These are phyloP conservation scores for Chelonia mydas DNA, from an alignment of 2,797 vertebrate genomes.

Conservation along the genomic window DNA sequence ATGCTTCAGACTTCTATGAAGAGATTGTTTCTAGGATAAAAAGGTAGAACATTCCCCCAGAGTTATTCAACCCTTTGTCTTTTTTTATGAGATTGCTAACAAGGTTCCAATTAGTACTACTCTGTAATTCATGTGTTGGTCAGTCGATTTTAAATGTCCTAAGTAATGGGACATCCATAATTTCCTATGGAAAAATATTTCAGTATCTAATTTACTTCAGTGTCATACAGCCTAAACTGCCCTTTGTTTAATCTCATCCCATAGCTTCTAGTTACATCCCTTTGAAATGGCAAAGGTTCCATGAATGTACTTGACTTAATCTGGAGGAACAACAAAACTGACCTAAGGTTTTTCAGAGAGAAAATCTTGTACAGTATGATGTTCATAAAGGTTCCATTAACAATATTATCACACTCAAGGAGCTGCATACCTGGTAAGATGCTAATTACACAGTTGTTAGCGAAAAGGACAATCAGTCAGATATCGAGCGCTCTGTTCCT, in stretches of 20 bases:
- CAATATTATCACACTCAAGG: background rate
- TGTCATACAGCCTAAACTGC: background rate
- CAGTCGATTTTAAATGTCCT: background rate
- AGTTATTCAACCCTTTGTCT: too few species aligned
- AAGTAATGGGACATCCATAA: background rate
- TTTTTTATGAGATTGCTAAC: too few species aligned
- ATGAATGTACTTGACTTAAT: background rate
- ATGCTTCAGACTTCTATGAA: too few species aligned
- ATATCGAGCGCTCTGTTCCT: background rate
- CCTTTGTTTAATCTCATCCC: background rate
- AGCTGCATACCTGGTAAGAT: fast-evolving
- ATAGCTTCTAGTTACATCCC: background rate
- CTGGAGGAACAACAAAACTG: background rate
- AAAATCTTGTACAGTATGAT: background rate
- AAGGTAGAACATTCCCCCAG: too few species aligned
- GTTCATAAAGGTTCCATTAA: background rate
- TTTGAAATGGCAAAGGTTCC: background rate
- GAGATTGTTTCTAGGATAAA: too few species aligned
- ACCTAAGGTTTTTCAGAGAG: background rate
- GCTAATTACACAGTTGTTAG: background rate
- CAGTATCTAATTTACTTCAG: fast-evolving
- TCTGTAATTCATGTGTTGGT: background rate
- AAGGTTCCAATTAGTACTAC: background rate
- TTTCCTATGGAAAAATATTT: background rate
- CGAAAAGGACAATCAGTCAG: background rate